These are phyloP conservation scores for Colostygia pectinataria DNA, from an alignment of 2,888 invertebrate genomes.

Conservation along the genomic window DNA sequence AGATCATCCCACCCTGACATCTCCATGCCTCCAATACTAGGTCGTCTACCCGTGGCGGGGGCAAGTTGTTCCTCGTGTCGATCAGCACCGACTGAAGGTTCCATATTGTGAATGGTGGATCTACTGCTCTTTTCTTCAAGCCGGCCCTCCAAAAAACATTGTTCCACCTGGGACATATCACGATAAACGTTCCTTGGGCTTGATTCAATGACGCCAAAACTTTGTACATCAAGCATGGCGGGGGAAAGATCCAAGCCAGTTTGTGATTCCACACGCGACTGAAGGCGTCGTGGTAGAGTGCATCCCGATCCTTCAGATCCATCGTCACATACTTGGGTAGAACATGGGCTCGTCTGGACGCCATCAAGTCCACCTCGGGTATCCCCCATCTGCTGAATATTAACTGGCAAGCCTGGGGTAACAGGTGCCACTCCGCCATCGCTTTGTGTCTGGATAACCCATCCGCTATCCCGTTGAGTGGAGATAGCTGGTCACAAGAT, in stretches of 20 bases:
- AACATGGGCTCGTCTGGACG: neutral
- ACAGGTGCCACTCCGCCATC: neutral
- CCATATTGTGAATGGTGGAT: conserved; percentile 1
- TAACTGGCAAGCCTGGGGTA: neutral
- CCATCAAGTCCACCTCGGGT: conserved; percentile 1
- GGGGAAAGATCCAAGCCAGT: conserved; percentile 1
- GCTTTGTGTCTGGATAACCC: neutral
- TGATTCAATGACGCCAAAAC: neutral
- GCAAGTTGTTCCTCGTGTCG: conserved; percentile 1
- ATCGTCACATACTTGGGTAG: neutral
- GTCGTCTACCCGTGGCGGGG: neutral
- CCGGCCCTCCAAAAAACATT: neutral
- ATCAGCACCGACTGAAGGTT: neutral
- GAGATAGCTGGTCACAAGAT: neutral
- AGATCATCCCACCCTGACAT: conserved; percentile 4
- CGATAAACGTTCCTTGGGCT: neutral
- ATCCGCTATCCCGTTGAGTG: conserved; percentile 1
- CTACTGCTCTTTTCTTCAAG: neutral
- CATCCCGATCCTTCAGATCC: neutral
- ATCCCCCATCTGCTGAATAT: neutral
- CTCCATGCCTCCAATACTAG: conserved; percentile 3
- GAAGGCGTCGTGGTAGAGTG: neutral
- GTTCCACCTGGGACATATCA: conserved; percentile 1
- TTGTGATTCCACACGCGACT: neutral
- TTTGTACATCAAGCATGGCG: neutral